These are phyloP conservation scores for Dendropsophus ebraccatus DNA, from an alignment of 2,113 vertebrate species.

Conservation along the genomic window DNA sequence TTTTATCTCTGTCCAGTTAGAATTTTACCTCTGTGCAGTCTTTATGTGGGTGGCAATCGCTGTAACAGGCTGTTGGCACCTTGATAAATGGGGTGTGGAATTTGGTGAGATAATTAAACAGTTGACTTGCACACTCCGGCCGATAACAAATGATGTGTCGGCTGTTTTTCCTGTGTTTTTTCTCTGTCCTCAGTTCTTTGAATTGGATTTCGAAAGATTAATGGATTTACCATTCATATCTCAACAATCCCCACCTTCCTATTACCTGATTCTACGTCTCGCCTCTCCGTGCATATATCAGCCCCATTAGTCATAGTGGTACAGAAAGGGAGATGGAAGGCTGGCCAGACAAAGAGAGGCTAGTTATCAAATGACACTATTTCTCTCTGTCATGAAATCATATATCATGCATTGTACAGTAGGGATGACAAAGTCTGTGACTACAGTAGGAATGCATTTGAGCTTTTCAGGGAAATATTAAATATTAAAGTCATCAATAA, in stretches of 20 bases:
- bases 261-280: slow-evolving; percentile 57
- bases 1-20: slow-evolving; percentile 53
- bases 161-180: slow-evolving; percentile 64
- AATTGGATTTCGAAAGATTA: slow-evolving; percentile 70
- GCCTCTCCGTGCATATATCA: neutral
- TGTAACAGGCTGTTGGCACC: slow-evolving; percentile 63
- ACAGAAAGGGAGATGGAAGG: slow-evolving; percentile 34
- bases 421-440: slow-evolving; percentile 30
- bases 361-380: slow-evolving; percentile 50
- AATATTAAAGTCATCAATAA: slow-evolving; percentile 45
- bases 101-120: slow-evolving; percentile 77
- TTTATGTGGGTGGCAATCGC: slow-evolving; percentile 69
- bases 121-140: slow-evolving; percentile 68
- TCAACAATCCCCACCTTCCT: slow-evolving; percentile 61
- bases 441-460: neutral
- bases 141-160: slow-evolving; percentile 75
- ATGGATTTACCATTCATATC: slow-evolving; percentile 69
- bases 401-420: slow-evolving; percentile 27
- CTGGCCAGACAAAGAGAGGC: slow-evolving; percentile 26
- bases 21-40: slow-evolving; percentile 58
- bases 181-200: slow-evolving; percentile 60
- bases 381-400: slow-evolving; percentile 30
- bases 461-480: slow-evolving; percentile 5
- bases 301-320: slow-evolving; percentile 54
- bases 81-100: slow-evolving; percentile 73